These are phyloP conservation scores for Auanema freiburgensis DNA, from an alignment of 2,888 invertebrate genomes.

Conservation along the genomic window DNA sequence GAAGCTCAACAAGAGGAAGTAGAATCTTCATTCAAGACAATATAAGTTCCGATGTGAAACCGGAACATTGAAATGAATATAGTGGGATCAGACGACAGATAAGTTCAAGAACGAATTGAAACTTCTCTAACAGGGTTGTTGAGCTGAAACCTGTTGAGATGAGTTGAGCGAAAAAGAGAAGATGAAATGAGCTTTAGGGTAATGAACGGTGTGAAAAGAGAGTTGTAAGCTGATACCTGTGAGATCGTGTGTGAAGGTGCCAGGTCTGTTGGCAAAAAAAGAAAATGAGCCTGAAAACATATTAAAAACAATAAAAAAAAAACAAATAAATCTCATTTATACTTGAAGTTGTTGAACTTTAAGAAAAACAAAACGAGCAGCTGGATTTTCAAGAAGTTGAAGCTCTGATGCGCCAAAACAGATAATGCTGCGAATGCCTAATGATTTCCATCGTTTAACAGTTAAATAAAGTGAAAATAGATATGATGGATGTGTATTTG, in stretches of 20 bases:
- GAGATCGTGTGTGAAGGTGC: slow-evolving; percentile 3
- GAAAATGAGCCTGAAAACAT: not conserved
- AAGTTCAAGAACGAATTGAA: too few species aligned
- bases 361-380: not conserved
- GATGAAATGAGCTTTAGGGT: too few species aligned
- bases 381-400: not conserved
- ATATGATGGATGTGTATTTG: not conserved
- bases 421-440: not conserved
- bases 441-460: not conserved
- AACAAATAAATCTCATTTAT: too few species aligned
- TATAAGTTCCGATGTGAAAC: too few species aligned
- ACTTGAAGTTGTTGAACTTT: too few species aligned
- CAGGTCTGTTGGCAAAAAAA: not conserved
- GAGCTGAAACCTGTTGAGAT: too few species aligned
- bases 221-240: not conserved
- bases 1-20: too few species aligned
- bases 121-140: too few species aligned
- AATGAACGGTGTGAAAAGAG: too few species aligned
- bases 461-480: not conserved
- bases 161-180: too few species aligned
- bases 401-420: not conserved
- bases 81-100: too few species aligned
- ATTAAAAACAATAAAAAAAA: not conserved
- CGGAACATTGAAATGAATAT: too few species aligned
- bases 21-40: not conserved